A percentile compares a stretch with the other conserved stretches of the same genome.
Evolutionary conservation across 1,140 invertebrate species (phyloP).

Genomic region (Pogonomyrmex barbatus): DNA sequence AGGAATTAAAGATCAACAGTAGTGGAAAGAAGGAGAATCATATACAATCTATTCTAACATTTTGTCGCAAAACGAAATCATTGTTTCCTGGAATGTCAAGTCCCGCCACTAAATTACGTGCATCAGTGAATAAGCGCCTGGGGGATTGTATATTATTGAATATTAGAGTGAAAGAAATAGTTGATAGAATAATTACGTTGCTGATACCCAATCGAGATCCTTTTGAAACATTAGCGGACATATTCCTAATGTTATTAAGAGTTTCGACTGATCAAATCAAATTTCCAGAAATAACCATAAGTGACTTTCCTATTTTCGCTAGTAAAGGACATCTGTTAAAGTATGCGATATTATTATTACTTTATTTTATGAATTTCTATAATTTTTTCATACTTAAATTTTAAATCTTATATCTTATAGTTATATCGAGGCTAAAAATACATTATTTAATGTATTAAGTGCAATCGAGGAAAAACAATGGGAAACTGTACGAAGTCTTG

Average conservation of each 20-base stretch:
- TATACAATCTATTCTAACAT: conserved; percentile 73
- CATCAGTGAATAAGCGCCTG: conserved; percentile 59
- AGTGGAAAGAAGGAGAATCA: conserved; percentile 71
- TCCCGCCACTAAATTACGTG: conserved; percentile 72
- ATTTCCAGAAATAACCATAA: conserved; percentile 71
- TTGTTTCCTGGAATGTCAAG: conserved; percentile 74
- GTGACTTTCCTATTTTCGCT: conserved; percentile 80
- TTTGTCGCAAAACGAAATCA: conserved; percentile 67
- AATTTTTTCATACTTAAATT: not conserved
- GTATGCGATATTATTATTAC: conserved; percentile 63
- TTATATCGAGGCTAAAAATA: conserved; percentile 33
- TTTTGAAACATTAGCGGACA: conserved; percentile 70
- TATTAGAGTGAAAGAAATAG: conserved; percentile 67
- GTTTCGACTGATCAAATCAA: conserved; percentile 71
- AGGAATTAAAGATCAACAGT: conserved; percentile 71
- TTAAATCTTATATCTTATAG: conserved; percentile 25
- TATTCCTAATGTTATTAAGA: conserved; percentile 74
- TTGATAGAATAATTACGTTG: conserved; percentile 80
- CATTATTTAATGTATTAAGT: conserved; percentile 1
- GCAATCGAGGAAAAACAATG: conserved; percentile 47
- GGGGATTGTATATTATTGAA: conserved; percentile 76
- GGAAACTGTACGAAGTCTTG: conserved; percentile 5
- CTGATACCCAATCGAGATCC: conserved; percentile 79
- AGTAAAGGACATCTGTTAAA: conserved; percentile 73
- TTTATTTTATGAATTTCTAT: not conserved